Percentiles rank a stretch among this genome's conserved stretches.
Conservation (phyloP, 2,113 vertebrate genomes). For the Pygathrix nemaeus region DNA sequence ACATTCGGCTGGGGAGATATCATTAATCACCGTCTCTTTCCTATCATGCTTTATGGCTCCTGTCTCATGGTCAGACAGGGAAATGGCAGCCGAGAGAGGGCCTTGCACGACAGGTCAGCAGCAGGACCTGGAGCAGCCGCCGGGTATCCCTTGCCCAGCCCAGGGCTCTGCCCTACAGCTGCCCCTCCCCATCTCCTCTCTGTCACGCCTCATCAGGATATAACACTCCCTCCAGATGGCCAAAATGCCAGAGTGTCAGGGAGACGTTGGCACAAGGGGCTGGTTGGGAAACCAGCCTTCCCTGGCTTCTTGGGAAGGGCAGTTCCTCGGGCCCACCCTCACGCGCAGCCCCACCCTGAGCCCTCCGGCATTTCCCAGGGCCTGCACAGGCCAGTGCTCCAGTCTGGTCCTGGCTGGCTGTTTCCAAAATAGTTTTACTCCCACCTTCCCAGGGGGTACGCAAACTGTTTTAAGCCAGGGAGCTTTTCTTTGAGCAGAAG, state of each 20-base stretch:
- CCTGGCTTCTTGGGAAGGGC: background rate
- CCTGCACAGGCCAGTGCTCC: background rate
- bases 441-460: background rate
- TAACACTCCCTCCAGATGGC: constrained; percentile 17
- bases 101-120: background rate
- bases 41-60: background rate
- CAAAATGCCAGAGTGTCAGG: background rate
- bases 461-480: background rate
- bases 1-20: no score
- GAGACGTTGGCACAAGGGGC: background rate
- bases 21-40: background rate
- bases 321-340: background rate
- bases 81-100: background rate
- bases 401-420: background rate
- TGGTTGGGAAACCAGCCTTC: background rate
- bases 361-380: background rate
- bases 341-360: accelerated
- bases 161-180: background rate
- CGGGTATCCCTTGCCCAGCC: background rate
- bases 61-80: background rate
- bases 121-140: background rate
- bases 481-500: background rate
- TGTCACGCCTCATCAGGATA: background rate
- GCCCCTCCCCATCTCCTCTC: background rate
- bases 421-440: background rate